Base-by-base conservation (phyloP, 2,888 invertebrate genomes). In the Auanema freiburgensis region DNA sequence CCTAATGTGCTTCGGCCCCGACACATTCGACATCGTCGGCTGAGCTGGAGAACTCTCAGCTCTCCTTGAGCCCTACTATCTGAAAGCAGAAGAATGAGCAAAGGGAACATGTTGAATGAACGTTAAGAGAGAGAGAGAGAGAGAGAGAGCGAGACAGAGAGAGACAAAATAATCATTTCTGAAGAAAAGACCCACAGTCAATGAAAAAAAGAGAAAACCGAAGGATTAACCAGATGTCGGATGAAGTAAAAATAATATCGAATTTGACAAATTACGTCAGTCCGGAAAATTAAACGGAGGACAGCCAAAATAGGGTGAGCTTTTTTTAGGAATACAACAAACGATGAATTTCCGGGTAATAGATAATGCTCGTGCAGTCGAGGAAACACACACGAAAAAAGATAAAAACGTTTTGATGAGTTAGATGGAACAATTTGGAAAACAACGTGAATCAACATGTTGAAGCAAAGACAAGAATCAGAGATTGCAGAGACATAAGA, bases 1-100 rank as follows among this genome's bases (percentile, higher is more conserved):
- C 25, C 62, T 50, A n/a, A 56, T 25, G 42, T 52, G 44, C 43
- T 62, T 62, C 11, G 62, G 52, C 12, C 56, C 57, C 11, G 62
- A 50, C 12, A 51, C 57, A 50, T 51, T 62, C 16, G 62, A 56
- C 62, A 62, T 62, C 21, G 46, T 46, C 46, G 21, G 21, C 16
- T 16, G 46, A 46, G 21, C 21, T 21, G 46, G 46, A 46, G 46
- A 16, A 46, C 21, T 18, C 46, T 18, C 46, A 46, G 46, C 10
- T 46, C 23, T 21, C 18, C 52, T 5, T 14, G 23, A 24, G n/a
- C n/a, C 52, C 24, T 21, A 24, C 18, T 23, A 23, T 24, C 14
- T 24, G n/a, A 23, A 21, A 52, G 24, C 16, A 21, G 23, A 14
- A 52, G 23, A 14, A 23, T 16, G 16, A 23, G 16, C 2, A 52